These are phyloP conservation scores for Platynereis dumerilii DNA, from an alignment of 2,888 invertebrate genomes.

Conservation along the genomic window DNA sequence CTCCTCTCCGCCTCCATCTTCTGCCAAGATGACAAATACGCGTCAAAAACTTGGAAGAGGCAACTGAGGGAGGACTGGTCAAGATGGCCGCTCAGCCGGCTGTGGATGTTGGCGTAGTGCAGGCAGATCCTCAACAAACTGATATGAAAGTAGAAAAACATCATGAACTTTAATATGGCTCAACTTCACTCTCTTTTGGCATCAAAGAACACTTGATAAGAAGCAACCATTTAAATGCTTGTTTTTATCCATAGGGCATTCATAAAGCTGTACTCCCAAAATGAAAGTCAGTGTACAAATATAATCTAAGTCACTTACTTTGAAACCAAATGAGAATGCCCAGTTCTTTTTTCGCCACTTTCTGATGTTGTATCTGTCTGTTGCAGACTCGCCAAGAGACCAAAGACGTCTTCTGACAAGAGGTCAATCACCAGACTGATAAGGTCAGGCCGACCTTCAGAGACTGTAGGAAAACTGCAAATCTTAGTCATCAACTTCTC, in stretches of 20 bases:
- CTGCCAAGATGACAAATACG: slow-evolving; percentile 77
- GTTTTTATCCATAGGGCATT: too few species aligned
- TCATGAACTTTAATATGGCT: not conserved
- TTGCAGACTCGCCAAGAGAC: slow-evolving; percentile 6
- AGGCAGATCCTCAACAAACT: slow-evolving; percentile 68
- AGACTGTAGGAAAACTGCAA: slow-evolving; percentile 15
- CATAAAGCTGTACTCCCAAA: too few species aligned
- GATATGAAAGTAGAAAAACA: slow-evolving; percentile 20
- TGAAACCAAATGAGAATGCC: not conserved
- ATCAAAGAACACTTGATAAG: too few species aligned
- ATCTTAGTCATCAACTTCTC: not conserved
- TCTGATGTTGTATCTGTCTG: not conserved
- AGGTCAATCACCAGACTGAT: slow-evolving; percentile 9
- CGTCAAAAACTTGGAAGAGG: slow-evolving; percentile 45
- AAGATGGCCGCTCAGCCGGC: slow-evolving; percentile 66
- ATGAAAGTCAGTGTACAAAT: too few species aligned
- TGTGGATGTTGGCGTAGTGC: slow-evolving; percentile 73
- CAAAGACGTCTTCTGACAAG: not conserved
- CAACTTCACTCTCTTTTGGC: too few species aligned
- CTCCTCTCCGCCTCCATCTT: slow-evolving; percentile 75
- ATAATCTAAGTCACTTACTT: too few species aligned
- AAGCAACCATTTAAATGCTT: too few species aligned
- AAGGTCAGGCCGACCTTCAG: not conserved
- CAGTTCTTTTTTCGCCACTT: too few species aligned
- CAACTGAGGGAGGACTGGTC: slow-evolving; percentile 37